Conservation (phyloP, 2,113 vertebrate genomes). For the Sinocyclocheilus anophthalmus region DNA sequence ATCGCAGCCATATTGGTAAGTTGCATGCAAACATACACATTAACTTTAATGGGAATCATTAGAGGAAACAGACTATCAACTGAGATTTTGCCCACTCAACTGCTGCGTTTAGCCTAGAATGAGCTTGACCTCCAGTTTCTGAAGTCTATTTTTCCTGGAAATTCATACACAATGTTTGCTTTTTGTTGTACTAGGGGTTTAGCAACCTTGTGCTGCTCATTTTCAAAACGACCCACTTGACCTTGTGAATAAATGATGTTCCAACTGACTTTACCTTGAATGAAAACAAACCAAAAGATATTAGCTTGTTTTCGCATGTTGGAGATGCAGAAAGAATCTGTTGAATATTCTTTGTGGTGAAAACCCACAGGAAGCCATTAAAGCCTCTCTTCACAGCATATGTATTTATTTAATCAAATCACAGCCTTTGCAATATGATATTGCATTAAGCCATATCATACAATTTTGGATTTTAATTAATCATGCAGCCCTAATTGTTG, state of each 20-base stretch:
- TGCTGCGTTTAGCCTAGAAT: not conserved
- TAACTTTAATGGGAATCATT: not conserved
- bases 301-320: not conserved
- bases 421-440: not conserved
- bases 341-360: not conserved
- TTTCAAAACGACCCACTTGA: not conserved
- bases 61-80: conserved; percentile 3
- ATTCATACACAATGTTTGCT: not conserved
- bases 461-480: not conserved
- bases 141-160: not conserved
- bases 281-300: not conserved
- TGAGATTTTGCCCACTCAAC: not conserved
- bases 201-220: not conserved
- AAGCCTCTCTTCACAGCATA: not conserved
- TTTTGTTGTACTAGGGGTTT: not conserved
- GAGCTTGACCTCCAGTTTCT: not conserved
- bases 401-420: not conserved
- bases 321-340: not conserved
- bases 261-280: not conserved
- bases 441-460: not conserved
- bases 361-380: too few species aligned
- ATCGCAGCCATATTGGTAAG: conserved; percentile 89
- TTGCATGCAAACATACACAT: conserved; percentile 42
- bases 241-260: not conserved
- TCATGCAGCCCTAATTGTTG: not conserved